phyloP scores from a whole-genome alignment of 2,888 invertebrate species.

The Notocelia uddmanniana region DNA sequence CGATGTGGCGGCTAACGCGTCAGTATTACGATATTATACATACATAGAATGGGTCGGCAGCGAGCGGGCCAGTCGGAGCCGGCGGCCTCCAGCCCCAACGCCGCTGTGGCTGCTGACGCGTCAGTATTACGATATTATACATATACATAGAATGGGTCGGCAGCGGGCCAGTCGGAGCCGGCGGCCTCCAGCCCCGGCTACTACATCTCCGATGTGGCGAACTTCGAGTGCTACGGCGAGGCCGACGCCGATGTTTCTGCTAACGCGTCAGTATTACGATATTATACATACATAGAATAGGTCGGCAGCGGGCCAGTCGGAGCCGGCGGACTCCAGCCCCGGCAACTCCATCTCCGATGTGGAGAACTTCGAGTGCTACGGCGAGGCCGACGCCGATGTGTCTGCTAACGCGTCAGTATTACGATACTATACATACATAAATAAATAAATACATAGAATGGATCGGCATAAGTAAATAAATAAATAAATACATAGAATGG shows the following conservation, averaged over 20 bases:
- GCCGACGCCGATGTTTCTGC: conserved; percentile 85
- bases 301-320: conserved; percentile 66
- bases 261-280: conserved; percentile 61
- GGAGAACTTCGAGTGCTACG: conserved; percentile 93
- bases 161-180: conserved; percentile 68
- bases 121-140: conserved; percentile 57
- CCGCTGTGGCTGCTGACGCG: conserved; percentile 81
- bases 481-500: conserved; percentile 65
- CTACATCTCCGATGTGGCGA: conserved; percentile 91
- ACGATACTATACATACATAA: no score
- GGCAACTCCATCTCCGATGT: conserved; percentile 89
- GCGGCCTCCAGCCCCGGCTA: conserved; percentile 83
- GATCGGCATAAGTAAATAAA: conserved; percentile 69
- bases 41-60: conserved; percentile 71
- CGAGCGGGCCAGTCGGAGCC: conserved; percentile 68
- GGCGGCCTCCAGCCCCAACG: conserved; percentile 84
- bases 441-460: no score
- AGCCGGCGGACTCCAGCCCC: conserved; percentile 81
- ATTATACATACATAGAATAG: conserved; percentile 66
- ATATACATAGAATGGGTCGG: conserved; percentile 71
- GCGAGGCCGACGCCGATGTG: conserved; percentile 87
- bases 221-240: conserved; percentile 92
- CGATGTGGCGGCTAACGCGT: conserved; percentile 81
- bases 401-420: conserved; percentile 73
- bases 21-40: conserved; percentile 53